phyloP scores from a whole-genome alignment of 2,888 invertebrate genomes.

The Ellobium chinense region DNA sequence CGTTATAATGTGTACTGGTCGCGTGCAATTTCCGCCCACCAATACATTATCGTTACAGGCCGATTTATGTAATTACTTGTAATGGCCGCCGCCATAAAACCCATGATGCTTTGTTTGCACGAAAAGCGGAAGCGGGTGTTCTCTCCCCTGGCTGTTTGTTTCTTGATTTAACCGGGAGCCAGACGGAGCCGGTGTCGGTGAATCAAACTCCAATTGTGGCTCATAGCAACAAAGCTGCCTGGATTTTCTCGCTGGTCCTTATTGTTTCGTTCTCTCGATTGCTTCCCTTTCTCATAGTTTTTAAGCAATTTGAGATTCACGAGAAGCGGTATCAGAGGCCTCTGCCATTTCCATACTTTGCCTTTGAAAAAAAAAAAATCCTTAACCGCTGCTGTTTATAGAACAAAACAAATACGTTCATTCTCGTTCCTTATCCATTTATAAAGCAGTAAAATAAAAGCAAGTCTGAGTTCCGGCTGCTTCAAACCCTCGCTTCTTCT shows the following conservation, averaged over 20 bases:
- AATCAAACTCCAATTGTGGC: slow-evolving; percentile 24
- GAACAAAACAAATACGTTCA: too few relatives aligned
- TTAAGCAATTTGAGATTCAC: too few relatives aligned
- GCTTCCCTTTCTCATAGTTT: too few relatives aligned
- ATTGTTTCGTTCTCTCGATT: not conserved
- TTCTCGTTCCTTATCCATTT: too few relatives aligned
- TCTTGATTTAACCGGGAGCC: not conserved
- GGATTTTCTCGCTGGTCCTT: not conserved
- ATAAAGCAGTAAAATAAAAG: too few relatives aligned
- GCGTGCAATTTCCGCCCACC: slow-evolving; percentile 35
- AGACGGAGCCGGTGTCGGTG: not conserved
- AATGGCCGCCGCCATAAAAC: slow-evolving; percentile 18
- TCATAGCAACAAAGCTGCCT: not conserved
- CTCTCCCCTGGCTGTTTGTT: slow-evolving; percentile 11
- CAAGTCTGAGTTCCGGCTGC: too few relatives aligned
- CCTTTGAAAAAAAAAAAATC: too few relatives aligned
- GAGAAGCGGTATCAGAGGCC: too few relatives aligned
- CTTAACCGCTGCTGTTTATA: too few relatives aligned
- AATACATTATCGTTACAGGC: slow-evolving; percentile 39
- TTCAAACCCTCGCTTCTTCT: too few relatives aligned
- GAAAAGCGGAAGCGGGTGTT: slow-evolving; percentile 30
- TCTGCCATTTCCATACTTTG: too few relatives aligned
- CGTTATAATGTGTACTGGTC: slow-evolving; percentile 22
- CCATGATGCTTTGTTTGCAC: slow-evolving; percentile 39
- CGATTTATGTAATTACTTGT: slow-evolving; percentile 40